phyloP scores from a whole-genome alignment of 2,113 vertebrate species.

The Grallaria varia region DNA sequence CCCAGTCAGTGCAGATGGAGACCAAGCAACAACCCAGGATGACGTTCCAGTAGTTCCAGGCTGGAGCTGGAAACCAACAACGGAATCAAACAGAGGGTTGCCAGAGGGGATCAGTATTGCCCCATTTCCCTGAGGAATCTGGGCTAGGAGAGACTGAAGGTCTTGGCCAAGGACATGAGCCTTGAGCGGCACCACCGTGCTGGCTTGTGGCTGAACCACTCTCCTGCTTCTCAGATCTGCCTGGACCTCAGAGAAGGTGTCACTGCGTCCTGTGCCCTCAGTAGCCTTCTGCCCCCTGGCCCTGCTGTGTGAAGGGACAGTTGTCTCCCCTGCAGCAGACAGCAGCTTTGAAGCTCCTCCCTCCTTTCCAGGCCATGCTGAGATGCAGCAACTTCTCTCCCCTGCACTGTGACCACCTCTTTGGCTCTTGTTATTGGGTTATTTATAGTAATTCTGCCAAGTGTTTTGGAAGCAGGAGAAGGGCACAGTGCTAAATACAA shows the following conservation, averaged over 20 bases:
- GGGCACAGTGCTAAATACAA: conserved; percentile 40
- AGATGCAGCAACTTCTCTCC: not conserved
- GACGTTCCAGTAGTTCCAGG: not conserved
- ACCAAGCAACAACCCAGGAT: too few species aligned
- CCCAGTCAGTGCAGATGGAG: not conserved
- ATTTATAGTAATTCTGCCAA: conserved; percentile 51
- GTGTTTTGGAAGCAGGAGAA: conserved; percentile 37
- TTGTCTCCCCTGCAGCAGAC: not conserved
- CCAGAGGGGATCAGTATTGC: not conserved
- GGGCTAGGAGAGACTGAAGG: not conserved
- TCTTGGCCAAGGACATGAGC: not conserved
- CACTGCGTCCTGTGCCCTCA: not conserved
- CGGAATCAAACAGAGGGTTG: not conserved
- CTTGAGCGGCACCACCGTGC: rapidly evolving
- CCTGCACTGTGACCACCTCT: not conserved
- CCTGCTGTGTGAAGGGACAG: not conserved
- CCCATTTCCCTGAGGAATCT: not conserved
- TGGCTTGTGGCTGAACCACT: not conserved
- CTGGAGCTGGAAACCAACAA: not conserved
- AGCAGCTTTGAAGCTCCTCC: not conserved
- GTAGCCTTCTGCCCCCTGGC: not conserved
- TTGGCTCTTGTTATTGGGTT: not conserved
- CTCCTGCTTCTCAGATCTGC: not conserved
- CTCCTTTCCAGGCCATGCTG: not conserved
- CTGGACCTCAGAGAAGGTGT: not conserved